These are phyloP conservation scores for Nebria ingens DNA, from an alignment of 1,140 invertebrate genomes.

Conservation along the genomic window DNA sequence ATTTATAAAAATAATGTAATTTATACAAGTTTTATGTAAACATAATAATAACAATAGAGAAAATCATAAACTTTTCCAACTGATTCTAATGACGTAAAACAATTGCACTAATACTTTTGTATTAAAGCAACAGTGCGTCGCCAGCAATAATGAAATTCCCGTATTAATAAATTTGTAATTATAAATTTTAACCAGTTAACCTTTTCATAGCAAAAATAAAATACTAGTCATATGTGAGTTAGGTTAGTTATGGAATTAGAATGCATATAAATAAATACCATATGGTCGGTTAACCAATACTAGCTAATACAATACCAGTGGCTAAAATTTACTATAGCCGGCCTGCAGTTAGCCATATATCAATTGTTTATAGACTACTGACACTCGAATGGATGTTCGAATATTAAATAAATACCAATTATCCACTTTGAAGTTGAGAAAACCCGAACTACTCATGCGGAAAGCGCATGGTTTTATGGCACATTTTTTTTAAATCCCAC, in stretches of 20 bases:
- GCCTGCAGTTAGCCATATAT: not conserved
- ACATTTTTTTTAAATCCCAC: no score
- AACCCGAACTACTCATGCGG: no score
- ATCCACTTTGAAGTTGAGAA: not conserved
- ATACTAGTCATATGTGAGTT: not conserved
- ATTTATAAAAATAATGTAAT: no score
- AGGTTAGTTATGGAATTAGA: not conserved
- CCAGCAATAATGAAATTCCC: no score
- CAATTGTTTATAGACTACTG: not conserved
- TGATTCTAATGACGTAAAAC: no score
- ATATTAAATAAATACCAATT: not conserved
- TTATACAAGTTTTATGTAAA: no score
- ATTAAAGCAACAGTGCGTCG: no score
- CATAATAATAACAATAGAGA: no score
- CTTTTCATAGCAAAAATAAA: not conserved
- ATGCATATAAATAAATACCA: not conserved
- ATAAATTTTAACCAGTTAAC: not conserved
- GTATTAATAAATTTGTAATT: not conserved
- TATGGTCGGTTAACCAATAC: not conserved
- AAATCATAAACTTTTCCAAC: no score
- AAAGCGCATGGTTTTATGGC: no score
- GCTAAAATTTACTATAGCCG: not conserved
- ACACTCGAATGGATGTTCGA: not conserved
- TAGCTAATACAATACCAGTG: not conserved
- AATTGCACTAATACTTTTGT: no score